These are phyloP conservation scores for Zosterops lateralis DNA, from an alignment of 2,113 vertebrate species.

Conservation along the genomic window DNA sequence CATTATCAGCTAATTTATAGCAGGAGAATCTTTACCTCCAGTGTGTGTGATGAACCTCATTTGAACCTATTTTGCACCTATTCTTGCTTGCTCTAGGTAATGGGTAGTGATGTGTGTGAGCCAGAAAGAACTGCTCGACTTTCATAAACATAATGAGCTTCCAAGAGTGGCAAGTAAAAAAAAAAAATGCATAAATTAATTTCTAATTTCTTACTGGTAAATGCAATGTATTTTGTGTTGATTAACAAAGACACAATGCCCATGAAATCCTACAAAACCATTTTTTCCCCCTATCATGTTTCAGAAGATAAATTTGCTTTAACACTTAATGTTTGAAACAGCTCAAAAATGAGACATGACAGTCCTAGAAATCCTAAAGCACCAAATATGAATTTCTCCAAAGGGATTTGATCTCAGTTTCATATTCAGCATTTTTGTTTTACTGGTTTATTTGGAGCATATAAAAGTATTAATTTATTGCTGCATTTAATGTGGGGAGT, in stretches of 20 bases:
- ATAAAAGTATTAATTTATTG: background rate
- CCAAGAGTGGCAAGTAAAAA: background rate
- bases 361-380: background rate
- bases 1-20: background rate
- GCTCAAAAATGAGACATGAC: background rate
- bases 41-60: background rate
- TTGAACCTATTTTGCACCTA: background rate
- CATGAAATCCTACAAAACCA: background rate
- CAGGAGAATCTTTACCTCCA: background rate
- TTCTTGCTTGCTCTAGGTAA: background rate
- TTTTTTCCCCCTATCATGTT: background rate
- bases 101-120: background rate
- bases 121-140: background rate
- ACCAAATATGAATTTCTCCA: background rate
- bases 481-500: background rate
- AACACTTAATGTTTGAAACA: background rate
- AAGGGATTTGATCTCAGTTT: background rate
- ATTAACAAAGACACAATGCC: background rate
- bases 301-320: background rate
- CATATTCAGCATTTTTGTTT: conserved; percentile 1
- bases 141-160: conserved; percentile 5
- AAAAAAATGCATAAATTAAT: background rate
- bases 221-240: background rate
- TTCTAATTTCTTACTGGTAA: background rate
- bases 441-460: background rate